A percentile compares a stretch with the other conserved stretches of the same genome.
phyloP scores from a whole-genome alignment of 2,113 vertebrate species.

The Rhinoptilus africanus region DNA sequence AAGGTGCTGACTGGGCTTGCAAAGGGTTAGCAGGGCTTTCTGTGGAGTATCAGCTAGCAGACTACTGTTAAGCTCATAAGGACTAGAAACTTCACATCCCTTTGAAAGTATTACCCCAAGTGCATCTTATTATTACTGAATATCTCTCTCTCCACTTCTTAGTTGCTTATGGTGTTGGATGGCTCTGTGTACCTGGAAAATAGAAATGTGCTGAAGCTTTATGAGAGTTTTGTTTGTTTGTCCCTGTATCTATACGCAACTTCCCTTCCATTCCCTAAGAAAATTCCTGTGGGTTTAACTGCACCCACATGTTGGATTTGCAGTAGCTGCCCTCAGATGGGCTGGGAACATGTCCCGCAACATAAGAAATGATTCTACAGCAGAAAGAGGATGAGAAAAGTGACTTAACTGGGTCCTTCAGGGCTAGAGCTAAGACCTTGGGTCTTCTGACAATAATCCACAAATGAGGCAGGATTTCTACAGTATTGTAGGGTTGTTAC shows the following conservation, averaged over 20 bases:
- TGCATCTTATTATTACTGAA: neutral
- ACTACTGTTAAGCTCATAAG: neutral
- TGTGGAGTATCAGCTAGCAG: neutral
- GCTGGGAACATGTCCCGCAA: neutral
- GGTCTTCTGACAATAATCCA: neutral
- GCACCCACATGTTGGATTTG: neutral
- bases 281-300: slow-evolving; percentile 8
- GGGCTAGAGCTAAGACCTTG: neutral
- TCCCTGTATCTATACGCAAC: neutral
- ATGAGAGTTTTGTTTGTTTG: neutral
- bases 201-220: neutral
- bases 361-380: neutral
- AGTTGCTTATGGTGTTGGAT: neutral
- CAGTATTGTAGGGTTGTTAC: neutral
- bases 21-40: neutral
- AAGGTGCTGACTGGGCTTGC: neutral
- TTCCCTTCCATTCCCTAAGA: neutral
- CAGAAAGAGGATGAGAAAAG: neutral
- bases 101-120: neutral
- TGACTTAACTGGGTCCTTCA: neutral
- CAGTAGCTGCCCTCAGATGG: neutral
- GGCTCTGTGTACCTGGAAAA: neutral
- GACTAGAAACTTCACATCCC: neutral
- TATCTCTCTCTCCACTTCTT: neutral
- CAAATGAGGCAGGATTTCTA: neutral